A percentile compares a stretch with the other conserved stretches of the same genome.
phyloP scores from a whole-genome alignment of 2,797 vertebrate species.

The Hoplostethus mediterraneus region DNA sequence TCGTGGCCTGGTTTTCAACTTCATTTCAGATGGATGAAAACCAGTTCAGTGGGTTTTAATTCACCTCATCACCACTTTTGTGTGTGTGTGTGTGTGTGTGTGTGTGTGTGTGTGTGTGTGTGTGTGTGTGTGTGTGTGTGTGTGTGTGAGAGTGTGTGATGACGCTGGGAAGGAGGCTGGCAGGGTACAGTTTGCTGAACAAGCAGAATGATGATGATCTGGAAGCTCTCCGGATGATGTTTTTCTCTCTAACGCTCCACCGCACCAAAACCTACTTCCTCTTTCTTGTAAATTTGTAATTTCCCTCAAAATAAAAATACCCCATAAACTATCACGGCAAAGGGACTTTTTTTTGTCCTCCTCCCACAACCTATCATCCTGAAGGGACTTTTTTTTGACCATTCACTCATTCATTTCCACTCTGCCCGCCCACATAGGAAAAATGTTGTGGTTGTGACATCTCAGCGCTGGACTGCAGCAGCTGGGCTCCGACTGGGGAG shows the following conservation, averaged over 20 bases:
- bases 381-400: no score
- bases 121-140: neutral
- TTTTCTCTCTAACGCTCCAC: conserved; percentile 9
- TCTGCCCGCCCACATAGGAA: conserved; percentile 73
- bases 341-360: no score
- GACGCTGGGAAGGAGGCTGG: conserved; percentile 54
- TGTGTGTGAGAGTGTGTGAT: conserved; percentile 14
- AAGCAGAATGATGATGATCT: conserved; percentile 60
- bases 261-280: no score
- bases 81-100: neutral
- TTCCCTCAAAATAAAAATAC: neutral
- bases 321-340: neutral
- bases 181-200: conserved; percentile 75
- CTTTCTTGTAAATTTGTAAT: neutral
- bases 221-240: conserved; percentile 32
- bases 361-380: no score
- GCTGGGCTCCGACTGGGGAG: conserved; percentile 12
- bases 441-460: conserved; percentile 79
- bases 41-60: neutral
- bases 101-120: conserved; percentile 1
- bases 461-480: conserved; percentile 56
- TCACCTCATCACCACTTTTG: neutral
- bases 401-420: conserved; percentile 58
- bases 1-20: neutral
- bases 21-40: neutral